Base-by-base conservation (phyloP, 2,888 invertebrate genomes). In the Polyploca ridens region DNA sequence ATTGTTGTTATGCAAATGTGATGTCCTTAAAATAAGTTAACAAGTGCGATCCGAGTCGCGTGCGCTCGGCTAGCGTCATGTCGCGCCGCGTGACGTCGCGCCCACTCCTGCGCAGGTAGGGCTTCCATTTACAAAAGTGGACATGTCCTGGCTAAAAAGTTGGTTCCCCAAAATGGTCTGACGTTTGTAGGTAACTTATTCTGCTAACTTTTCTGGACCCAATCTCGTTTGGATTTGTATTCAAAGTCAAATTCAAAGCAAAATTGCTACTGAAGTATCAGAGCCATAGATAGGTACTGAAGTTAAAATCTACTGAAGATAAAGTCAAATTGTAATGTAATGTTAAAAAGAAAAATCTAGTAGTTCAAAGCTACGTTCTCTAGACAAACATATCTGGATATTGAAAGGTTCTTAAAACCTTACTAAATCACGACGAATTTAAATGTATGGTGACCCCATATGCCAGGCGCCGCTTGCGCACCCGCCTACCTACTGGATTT, bases 11-110 rank as follows among this genome's bases (percentile, higher is more conserved):
- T 61, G 38, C 41, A 61, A 46, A 62, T 58, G 57, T 59, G 61
- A 62, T 62, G 65, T 65, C 64, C 61, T 63, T 65, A 67, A 73
- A 73, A 70, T 75, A 73, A 69, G 67, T 65, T 64, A 71, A 70
- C 69, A 71, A 62, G 57, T 58, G 41, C 41, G 61, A 63, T n/a
- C 19, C 54, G 19, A 5, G 54, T 54, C 65, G 69, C 68, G 67
- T 70, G 69, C 64, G 66, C 70, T 19, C 67, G 65, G 66, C 74
- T 65, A 68, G 74, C 73, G 70, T 70, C 79, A 69, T 88, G 89
- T 88, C 61, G 80, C 89, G 66, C 88, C 83, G 89, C 88, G 74
- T 85, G 89, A 79, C 68, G 70, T 76, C 79, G 71, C 87, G 82
- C 87, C 89, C 86, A 88, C 88, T 85, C 79, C 82, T 70, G 86